phyloP scores from a whole-genome alignment of 1,140 invertebrate species.

The Goniozus legneri region DNA sequence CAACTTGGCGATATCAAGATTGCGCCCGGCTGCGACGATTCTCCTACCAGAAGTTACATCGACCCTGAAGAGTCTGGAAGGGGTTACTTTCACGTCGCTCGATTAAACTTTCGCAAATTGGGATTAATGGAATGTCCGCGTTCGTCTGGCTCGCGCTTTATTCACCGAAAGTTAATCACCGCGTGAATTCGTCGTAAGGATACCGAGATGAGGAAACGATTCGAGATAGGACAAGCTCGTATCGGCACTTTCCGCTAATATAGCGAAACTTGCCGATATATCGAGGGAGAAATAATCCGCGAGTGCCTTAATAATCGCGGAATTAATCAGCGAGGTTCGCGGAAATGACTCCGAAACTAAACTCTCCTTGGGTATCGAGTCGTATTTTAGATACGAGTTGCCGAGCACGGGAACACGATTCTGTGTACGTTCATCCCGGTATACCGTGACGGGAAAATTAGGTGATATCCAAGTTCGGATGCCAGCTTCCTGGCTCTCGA shows the following conservation, averaged over 20 bases:
- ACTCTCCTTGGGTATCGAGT: slow-evolving; percentile 25
- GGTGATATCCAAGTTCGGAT: slow-evolving; percentile 15
- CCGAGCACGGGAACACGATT: background rate
- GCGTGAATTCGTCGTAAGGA: too few relatives aligned
- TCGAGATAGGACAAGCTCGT: too few relatives aligned
- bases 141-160: too few relatives aligned
- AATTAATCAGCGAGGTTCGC: slow-evolving; percentile 14
- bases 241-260: too few relatives aligned
- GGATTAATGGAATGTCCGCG: slow-evolving; percentile 29
- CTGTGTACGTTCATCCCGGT: background rate
- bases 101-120: slow-evolving; percentile 19
- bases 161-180: too few relatives aligned
- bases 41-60: too few relatives aligned
- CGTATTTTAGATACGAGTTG: slow-evolving; percentile 12
- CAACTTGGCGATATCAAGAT: slow-evolving; percentile 27
- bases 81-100: too few relatives aligned
- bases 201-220: too few relatives aligned
- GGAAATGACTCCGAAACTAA: too few relatives aligned
- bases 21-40: slow-evolving; percentile 27
- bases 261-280: too few relatives aligned
- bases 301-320: too few relatives aligned
- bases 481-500: slow-evolving; percentile 17
- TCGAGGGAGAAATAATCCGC: too few relatives aligned
- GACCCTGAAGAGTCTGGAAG: slow-evolving; percentile 3
- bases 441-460: slow-evolving; percentile 21